Evolutionary conservation across 2,888 invertebrate species (phyloP).

Genomic region (Drosophila kuntzei): DNA sequence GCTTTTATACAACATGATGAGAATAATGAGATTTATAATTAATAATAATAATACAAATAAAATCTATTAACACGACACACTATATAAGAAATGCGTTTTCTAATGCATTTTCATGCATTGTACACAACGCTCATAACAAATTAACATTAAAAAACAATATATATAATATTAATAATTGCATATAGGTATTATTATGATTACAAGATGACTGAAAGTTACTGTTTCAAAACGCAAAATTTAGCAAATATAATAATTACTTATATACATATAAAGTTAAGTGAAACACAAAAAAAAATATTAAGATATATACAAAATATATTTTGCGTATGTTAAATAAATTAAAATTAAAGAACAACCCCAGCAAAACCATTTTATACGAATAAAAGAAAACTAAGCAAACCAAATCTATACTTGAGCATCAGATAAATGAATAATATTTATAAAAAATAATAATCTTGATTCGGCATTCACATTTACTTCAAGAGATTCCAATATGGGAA

Average conservation of each 20-base stretch:
- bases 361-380: conserved; percentile 78
- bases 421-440: conserved; percentile 20
- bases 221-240: conserved; percentile 71
- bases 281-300: conserved; percentile 33
- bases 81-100: conserved; percentile 76
- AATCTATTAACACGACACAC: conserved; percentile 75
- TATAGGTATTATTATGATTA: conserved; percentile 75
- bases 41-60: conserved; percentile 28
- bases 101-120: conserved; percentile 63
- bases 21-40: conserved; percentile 35
- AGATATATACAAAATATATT: conserved; percentile 82
- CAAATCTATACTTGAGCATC: conserved; percentile 49
- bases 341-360: conserved; percentile 50
- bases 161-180: conserved; percentile 30
- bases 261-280: conserved; percentile 60
- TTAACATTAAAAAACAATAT: conserved; percentile 40
- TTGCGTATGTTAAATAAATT: conserved; percentile 81
- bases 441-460: conserved; percentile 26
- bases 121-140: conserved; percentile 73
- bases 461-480: conserved; percentile 31
- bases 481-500: conserved; percentile 1
- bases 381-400: conserved; percentile 34
- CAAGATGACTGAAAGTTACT: conserved; percentile 80
- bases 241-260: conserved; percentile 61
- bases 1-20: conserved; percentile 66